Base-by-base conservation (phyloP, 2,113 vertebrate genomes). In the Fukomys damarensis region DNA sequence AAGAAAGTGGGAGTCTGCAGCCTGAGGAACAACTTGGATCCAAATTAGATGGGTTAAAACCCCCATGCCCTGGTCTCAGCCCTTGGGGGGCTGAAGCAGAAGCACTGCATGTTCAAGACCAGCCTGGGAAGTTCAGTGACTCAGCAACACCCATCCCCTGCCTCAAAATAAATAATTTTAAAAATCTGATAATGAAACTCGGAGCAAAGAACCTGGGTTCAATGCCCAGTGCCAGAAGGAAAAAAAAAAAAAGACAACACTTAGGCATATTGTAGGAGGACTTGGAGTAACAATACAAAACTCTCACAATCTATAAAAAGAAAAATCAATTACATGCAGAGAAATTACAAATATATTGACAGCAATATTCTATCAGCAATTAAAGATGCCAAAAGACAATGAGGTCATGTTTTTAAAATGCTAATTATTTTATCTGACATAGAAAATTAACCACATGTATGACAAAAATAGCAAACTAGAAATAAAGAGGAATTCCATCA, bases 401-500 rank as follows among this genome's bases (percentile, higher is more conserved):
- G 7, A 84, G 92, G 52, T n/a, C 24, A 7, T 89, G 22, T 49
- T 58, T 92, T 95, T 41, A 41, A 88, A 96, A 68, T 81, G 49
- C 10, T 68, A 6, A 63, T 93, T 70, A 77, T 58, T 43, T 91
- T 65, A 85, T 59, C n/a, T 70, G 46, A 81, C 38, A 58, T 6
- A 86, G 43, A 93, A 85, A 68, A 58, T 46, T 20, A n/a, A 54
- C 38, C 63, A 86, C 17, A 24, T 38, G 11, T 82, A 9, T 68
- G 32, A 86, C 70, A 63, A 81, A 82, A 93, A 52, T 63, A 89
- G 68, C 35, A 93, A 96, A 74, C 26, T 54, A 12, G 56, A 80
- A 30, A 49, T 79, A 54, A 92, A 86, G 77, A 17, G 1, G 19
- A 61, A 59, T 3, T 41, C 77, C 56, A 17, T 88, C 26, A 56